A percentile compares a stretch with the other conserved stretches of the same genome.
phyloP scores from a whole-genome alignment of 23 tunicate genomes.

The Diplosoma virens region DNA sequence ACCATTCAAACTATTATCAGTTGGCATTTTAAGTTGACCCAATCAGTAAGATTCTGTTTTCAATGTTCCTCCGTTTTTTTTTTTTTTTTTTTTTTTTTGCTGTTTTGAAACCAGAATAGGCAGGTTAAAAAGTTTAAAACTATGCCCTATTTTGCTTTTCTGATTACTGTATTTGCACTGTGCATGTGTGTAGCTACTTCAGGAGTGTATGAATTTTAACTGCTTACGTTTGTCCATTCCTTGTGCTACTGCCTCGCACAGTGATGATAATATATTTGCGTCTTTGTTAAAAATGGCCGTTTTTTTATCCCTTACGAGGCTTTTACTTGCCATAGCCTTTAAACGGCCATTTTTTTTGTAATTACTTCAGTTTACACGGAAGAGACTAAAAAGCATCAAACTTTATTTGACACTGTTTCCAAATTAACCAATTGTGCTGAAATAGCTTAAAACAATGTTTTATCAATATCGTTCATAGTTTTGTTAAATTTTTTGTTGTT shows the following conservation, averaged over 20 bases:
- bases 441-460: no score
- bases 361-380: not conserved
- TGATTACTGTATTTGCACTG: constrained; percentile 5
- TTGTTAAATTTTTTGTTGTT: not conserved
- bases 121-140: no score
- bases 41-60: no score
- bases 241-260: constrained; percentile 36
- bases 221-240: constrained; percentile 25
- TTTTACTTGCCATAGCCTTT: not conserved
- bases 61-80: no score
- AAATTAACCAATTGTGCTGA: no score
- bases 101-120: no score
- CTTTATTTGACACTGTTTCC: constrained; percentile 2
- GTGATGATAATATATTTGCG: not conserved
- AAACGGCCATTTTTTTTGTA: constrained; percentile 7
- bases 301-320: not conserved
- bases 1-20: no score
- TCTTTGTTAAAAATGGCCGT: constrained; percentile 11
- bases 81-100: no score
- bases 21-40: no score
- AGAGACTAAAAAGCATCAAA: not conserved
- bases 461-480: no score
- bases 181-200: constrained; percentile 9
- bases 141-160: constrained; percentile 5
- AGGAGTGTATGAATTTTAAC: constrained; percentile 18